These are phyloP conservation scores for Peromyscus maniculatus DNA, from an alignment of 2,113 vertebrate genomes.

Conservation along the genomic window DNA sequence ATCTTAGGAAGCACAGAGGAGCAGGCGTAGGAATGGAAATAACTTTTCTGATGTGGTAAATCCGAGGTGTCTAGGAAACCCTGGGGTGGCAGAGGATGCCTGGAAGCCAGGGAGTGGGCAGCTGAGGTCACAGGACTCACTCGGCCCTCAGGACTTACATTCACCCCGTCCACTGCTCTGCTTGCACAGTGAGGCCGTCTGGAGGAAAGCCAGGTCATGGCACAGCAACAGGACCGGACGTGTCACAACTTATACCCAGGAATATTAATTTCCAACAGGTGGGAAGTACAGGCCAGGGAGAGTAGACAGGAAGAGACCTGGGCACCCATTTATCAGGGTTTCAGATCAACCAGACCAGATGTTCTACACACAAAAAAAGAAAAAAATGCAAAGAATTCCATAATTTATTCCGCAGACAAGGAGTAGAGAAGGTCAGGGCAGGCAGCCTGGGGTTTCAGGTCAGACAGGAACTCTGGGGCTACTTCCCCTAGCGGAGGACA, in stretches of 20 bases:
- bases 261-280: slow-evolving; percentile 78
- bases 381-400: slow-evolving; percentile 85
- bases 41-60: slow-evolving; percentile 4
- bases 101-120: background rate
- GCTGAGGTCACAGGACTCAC: background rate
- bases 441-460: slow-evolving; percentile 62
- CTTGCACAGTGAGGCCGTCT: background rate
- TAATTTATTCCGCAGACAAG: slow-evolving; percentile 81
- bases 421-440: slow-evolving; percentile 77
- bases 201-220: background rate
- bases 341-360: slow-evolving; percentile 82
- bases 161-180: background rate
- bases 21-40: too few relatives aligned
- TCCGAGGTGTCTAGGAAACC: rapidly evolving
- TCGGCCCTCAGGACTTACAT: background rate
- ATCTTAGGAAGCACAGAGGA: background rate
- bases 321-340: slow-evolving; percentile 71
- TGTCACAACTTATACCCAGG: slow-evolving; percentile 45
- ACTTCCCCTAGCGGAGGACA: background rate
- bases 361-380: slow-evolving; percentile 47
- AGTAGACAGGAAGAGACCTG: slow-evolving; percentile 55
- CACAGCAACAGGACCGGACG: slow-evolving; percentile 15
- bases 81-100: background rate
- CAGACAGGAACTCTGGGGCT: background rate
- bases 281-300: slow-evolving; percentile 46